A percentile compares a stretch with the other conserved stretches of the same genome.
phyloP scores from a whole-genome alignment of 2,113 vertebrate species.

The Tachysurus fulvidraco region DNA sequence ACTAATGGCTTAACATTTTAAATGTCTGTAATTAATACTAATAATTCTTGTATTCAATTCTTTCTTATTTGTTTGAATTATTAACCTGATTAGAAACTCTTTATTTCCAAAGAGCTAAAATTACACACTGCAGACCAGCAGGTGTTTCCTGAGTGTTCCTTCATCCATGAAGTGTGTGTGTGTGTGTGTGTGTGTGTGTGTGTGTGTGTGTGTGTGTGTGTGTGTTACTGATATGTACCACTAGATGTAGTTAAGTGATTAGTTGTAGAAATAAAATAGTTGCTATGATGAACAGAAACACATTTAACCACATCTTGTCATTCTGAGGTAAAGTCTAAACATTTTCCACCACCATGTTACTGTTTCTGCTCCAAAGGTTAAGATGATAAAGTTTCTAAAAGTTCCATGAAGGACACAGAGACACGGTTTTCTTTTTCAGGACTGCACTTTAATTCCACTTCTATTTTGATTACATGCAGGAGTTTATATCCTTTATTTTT shows the following conservation, averaged over 20 bases:
- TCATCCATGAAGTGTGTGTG: neutral
- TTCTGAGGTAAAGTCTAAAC: neutral
- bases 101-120: slow-evolving; percentile 11
- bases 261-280: neutral
- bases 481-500: neutral
- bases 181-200: neutral
- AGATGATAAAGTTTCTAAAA: neutral
- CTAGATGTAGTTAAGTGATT: neutral
- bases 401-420: neutral
- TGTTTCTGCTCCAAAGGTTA: neutral
- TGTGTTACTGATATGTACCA: neutral
- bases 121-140: neutral
- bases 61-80: neutral
- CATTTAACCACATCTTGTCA: neutral
- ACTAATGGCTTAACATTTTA: neutral
- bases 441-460: neutral
- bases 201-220: neutral
- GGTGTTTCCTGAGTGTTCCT: slow-evolving; percentile 24
- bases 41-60: neutral
- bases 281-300: neutral
- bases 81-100: neutral
- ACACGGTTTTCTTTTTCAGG: neutral
- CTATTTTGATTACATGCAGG: neutral
- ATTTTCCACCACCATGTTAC: neutral
- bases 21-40: neutral